Base-by-base conservation (phyloP, 1,140 invertebrate genomes). In the Drosophila rufa region DNA sequence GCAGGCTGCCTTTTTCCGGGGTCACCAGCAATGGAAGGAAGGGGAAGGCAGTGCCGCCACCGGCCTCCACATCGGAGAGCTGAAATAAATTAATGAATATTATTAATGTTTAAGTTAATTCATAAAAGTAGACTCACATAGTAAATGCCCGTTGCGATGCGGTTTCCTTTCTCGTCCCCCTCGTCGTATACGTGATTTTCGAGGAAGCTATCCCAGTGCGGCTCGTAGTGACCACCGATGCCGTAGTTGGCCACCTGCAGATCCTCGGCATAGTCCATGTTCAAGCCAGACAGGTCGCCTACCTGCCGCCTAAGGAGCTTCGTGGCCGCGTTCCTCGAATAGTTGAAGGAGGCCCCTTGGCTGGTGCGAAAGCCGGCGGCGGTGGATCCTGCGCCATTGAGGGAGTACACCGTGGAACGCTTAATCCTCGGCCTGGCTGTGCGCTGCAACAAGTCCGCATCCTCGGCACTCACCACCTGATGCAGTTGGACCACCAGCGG, bases 211-310 rank as follows among this genome's bases (percentile, higher is more conserved):
- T 96, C 92, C 79, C 79, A 99, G 93, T 99, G 99, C 17, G 99
- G 98, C 84, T 99, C 98, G 93, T 99, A 99, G 93, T 99, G 99
- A 0, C 99, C 99, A 11, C 98, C 99, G 67, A 99, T 97, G 25
- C 99, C 99, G 93, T 99, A 99, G 94, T 99, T 99, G 65, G 98
- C 98, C 53, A 99, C 97, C 94, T 99, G 97, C 47, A 99, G 93
- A 90, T 98, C 98, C 93, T 99, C 98, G 0, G 98, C 98, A 3
- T 97, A 97, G 4, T 94, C 93, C 93, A 98, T 95, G 45, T 95
- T 95, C 65, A 99, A 93, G 4, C 96, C 96, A 22, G 98, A 98
- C 90, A 99, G 95, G 83, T 96, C 95, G 3, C 94, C 94, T 2
- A 97, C 95, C 50, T 97, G 94, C 58, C 93, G 93, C 40, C 96